Conservation (phyloP, 2,888 invertebrate species). For the Notocelia uddmanniana region DNA sequence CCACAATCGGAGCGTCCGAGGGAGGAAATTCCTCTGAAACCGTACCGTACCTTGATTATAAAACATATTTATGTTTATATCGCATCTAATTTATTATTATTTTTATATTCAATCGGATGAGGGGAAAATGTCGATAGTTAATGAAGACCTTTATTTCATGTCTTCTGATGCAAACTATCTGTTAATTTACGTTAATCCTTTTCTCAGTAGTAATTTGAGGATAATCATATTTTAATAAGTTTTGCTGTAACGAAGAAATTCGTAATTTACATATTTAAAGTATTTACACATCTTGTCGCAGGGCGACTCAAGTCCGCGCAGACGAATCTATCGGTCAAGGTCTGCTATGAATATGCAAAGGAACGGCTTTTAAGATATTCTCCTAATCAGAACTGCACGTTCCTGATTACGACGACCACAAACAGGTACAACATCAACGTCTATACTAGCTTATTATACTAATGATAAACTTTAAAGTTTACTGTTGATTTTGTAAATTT, state of each 20-base stretch:
- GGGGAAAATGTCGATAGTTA: background rate
- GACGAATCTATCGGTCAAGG: conserved; percentile 72
- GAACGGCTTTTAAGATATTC: conserved; percentile 55
- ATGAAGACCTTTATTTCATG: background rate
- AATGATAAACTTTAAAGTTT: conserved; percentile 31
- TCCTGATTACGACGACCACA: conserved; percentile 45
- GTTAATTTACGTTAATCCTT: background rate
- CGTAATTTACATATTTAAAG: conserved; percentile 60
- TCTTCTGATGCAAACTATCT: background rate
- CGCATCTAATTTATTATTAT: background rate
- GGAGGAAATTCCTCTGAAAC: too few species aligned
- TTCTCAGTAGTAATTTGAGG: background rate
- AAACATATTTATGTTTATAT: conserved; percentile 17
- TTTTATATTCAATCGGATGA: background rate
- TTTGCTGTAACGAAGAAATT: conserved; percentile 56
- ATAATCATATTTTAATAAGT: conserved; percentile 56
- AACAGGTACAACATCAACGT: conserved; percentile 21
- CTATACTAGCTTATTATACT: conserved; percentile 33
- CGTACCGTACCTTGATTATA: too few species aligned
- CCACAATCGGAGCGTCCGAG: too few species aligned
- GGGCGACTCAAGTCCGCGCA: conserved; percentile 50
- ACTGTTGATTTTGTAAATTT: conserved; percentile 27
- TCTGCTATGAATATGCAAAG: conserved; percentile 69
- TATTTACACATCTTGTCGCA: conserved; percentile 56
- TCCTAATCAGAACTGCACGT: conserved; percentile 57